Evolutionary conservation across 2,113 vertebrate species (phyloP).

Genomic region (Potamarius usumacintae): DNA sequence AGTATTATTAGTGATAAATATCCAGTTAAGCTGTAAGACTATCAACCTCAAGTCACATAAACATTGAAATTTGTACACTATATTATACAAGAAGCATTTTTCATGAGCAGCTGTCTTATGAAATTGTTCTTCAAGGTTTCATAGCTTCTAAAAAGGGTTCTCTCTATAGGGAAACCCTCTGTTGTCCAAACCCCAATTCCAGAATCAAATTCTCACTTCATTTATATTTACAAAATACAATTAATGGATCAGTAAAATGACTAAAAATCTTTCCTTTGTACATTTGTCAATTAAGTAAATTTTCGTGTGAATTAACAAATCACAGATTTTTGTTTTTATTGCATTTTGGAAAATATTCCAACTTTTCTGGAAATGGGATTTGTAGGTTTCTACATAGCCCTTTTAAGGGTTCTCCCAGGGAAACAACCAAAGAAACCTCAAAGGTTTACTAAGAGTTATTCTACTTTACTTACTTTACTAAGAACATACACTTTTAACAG

Average conservation of each 20-base stretch:
- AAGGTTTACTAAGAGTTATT: not conserved
- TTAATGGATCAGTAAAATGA: too few relatives aligned
- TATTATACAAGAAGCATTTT: not conserved
- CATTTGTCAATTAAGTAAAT: too few relatives aligned
- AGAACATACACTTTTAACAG: not conserved
- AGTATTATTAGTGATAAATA: not conserved
- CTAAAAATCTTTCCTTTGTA: too few relatives aligned
- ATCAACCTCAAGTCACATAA: not conserved
- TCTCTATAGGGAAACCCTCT: not conserved
- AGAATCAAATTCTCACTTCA: too few relatives aligned
- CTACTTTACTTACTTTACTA: not conserved
- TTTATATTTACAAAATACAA: too few relatives aligned
- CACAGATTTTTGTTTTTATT: too few relatives aligned
- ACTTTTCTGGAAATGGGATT: too few relatives aligned
- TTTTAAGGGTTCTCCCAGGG: not conserved
- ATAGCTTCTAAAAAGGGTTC: not conserved
- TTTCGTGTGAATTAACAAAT: too few relatives aligned
- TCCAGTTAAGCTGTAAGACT: not conserved
- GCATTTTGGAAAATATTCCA: too few relatives aligned
- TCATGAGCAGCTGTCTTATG: not conserved
- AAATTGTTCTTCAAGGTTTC: not conserved
- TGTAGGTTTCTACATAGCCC: not conserved
- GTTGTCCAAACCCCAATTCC: too few relatives aligned
- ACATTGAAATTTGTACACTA: not conserved
- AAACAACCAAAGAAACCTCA: not conserved